Conservation (phyloP, 64 coral and sea anemone genomes). For the Astreopora myriophthalma region DNA sequence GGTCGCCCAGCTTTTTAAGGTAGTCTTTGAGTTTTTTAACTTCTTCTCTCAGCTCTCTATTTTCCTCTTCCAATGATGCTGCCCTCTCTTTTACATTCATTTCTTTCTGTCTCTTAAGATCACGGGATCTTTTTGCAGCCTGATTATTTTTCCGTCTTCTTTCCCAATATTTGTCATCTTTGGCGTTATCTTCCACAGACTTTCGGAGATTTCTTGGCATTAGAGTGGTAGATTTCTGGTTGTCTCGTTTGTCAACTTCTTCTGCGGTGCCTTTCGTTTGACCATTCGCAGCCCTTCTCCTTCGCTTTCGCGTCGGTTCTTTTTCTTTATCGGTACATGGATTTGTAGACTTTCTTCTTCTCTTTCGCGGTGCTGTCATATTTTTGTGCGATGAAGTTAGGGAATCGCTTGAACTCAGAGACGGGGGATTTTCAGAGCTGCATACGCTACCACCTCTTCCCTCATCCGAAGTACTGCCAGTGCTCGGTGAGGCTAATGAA, state of each 20-base stretch:
- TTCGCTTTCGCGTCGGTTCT: not conserved
- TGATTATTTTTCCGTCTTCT: slow-evolving; percentile 71
- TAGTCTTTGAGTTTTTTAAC: slow-evolving; percentile 51
- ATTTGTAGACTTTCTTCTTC: not conserved
- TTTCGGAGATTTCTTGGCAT: not conserved
- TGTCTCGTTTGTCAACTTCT: not conserved
- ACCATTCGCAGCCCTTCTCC: not conserved
- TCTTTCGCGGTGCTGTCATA: not conserved
- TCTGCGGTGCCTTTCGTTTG: not conserved
- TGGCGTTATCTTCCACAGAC: slow-evolving; percentile 23
- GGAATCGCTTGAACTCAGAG: not conserved
- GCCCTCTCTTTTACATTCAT: slow-evolving; percentile 41
- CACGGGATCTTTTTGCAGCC: slow-evolving; percentile 68
- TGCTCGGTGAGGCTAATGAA: not conserved
- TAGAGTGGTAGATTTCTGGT: not conserved
- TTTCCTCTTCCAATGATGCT: slow-evolving; percentile 22
- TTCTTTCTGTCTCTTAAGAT: slow-evolving; percentile 65
- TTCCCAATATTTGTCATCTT: slow-evolving; percentile 78
- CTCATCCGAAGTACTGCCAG: not conserved
- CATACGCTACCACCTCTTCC: slow-evolving; percentile 17
- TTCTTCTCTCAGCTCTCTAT: slow-evolving; percentile 44
- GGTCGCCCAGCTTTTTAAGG: slow-evolving; percentile 31
- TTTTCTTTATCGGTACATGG: not conserved
- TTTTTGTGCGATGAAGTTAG: not conserved
- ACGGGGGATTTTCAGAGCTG: slow-evolving; percentile 18